These are phyloP conservation scores for Drosophila mimetica DNA, from an alignment of 2,888 invertebrate species.

Conservation along the genomic window DNA sequence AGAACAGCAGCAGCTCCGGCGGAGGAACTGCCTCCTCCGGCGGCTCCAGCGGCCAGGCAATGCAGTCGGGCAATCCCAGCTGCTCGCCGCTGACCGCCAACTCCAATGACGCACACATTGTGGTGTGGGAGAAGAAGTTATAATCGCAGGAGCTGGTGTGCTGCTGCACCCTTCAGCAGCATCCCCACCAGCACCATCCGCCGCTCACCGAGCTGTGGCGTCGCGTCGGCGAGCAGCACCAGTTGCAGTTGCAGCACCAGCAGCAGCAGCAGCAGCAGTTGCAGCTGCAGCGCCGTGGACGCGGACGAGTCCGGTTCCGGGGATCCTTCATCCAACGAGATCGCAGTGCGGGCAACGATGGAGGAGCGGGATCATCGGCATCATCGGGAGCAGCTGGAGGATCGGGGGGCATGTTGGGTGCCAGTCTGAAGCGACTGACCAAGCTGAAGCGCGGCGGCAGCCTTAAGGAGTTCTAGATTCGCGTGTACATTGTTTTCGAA, in stretches of 20 bases:
- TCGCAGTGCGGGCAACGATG: constrained; percentile 47
- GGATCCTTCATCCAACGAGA: constrained; percentile 66
- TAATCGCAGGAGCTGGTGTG: constrained; percentile 85
- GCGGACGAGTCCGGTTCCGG: constrained; percentile 77
- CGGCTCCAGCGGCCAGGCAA: background rate
- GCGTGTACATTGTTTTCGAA: constrained; percentile 29
- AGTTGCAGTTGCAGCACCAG: background rate
- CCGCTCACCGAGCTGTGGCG: constrained; percentile 64
- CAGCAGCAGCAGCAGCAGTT: constrained; percentile 10
- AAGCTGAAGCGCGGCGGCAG: constrained; percentile 81
- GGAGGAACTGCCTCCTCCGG: constrained; percentile 24
- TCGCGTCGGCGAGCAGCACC: constrained; percentile 42
- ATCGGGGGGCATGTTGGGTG: constrained; percentile 50
- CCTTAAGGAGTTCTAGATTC: constrained; percentile 75
- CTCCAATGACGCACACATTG: constrained; percentile 94
- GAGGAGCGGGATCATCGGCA: background rate
- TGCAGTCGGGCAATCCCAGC: constrained; percentile 25
- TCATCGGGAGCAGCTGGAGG: background rate
- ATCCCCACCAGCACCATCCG: constrained; percentile 71
- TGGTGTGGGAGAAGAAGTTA: constrained; percentile 95
- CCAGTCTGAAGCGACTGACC: constrained; percentile 70
- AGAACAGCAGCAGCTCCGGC: constrained; percentile 33
- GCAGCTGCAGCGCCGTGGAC: constrained; percentile 45
- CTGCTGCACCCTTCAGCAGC: constrained; percentile 70
- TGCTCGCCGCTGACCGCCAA: constrained; percentile 87